Evolutionary conservation across 2,888 invertebrate species (phyloP).

Genomic region (Plagodis dolabraria): DNA sequence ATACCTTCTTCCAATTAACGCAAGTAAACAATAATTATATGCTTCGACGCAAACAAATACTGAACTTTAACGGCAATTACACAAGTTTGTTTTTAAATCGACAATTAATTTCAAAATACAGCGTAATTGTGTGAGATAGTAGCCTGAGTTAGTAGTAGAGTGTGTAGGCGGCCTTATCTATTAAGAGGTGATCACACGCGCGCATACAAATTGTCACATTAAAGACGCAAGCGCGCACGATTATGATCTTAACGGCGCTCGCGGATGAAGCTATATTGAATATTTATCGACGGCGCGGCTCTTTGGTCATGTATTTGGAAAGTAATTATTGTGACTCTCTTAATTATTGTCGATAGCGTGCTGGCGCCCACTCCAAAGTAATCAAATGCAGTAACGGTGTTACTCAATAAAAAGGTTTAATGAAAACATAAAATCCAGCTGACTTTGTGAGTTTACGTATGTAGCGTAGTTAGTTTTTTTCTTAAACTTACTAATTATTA

Average conservation of each 20-base stretch:
- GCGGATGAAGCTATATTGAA: conserved; percentile 70
- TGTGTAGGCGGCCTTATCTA: conserved; percentile 62
- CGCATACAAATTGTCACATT: conserved; percentile 77
- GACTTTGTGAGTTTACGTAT: no score
- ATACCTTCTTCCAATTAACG: conserved; percentile 11
- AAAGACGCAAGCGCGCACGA: conserved; percentile 54
- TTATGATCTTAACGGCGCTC: conserved; percentile 67
- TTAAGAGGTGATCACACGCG: conserved; percentile 62
- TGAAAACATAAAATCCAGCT: no score
- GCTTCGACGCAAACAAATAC: conserved; percentile 10
- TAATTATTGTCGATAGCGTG: conserved; percentile 12
- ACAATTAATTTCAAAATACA: conserved; percentile 20
- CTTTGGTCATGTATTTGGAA: conserved; percentile 10
- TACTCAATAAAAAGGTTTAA: neutral
- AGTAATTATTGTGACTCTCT: conserved; percentile 17
- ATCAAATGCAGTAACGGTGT: conserved; percentile 5
- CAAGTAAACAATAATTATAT: conserved; percentile 20
- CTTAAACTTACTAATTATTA: no score
- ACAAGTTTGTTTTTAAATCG: conserved; percentile 19
- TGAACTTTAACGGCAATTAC: conserved; percentile 14
- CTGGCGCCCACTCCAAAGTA: conserved; percentile 15
- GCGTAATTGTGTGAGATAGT: conserved; percentile 36
- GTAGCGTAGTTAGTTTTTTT: no score
- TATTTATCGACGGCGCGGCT: conserved; percentile 45
- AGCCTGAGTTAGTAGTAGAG: conserved; percentile 37